Evolutionary conservation across 1,140 invertebrate genomes (phyloP).

Genomic region (Protaetia brevitarsis): DNA sequence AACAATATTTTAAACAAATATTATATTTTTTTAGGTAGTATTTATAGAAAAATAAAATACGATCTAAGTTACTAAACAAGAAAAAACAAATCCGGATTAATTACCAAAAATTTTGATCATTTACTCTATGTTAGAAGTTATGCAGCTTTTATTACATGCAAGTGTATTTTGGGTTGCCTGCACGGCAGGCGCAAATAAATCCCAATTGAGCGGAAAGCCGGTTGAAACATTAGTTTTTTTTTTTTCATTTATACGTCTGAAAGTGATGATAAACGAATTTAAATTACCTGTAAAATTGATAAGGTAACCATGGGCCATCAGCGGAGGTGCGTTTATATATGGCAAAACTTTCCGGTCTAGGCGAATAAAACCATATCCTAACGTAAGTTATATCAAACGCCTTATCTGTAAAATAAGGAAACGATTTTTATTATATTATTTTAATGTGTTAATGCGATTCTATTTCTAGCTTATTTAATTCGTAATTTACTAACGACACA

Average conservation of each 20-base stretch:
- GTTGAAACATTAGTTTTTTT: no score
- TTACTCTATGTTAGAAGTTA: not conserved
- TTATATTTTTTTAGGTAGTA: no score
- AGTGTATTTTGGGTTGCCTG: not conserved
- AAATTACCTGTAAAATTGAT: conserved; percentile 93
- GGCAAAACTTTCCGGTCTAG: conserved; percentile 94
- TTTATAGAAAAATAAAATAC: not conserved
- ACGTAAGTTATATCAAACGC: conserved; percentile 97
- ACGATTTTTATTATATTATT: no score
- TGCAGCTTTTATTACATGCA: not conserved
- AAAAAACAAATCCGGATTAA: not conserved
- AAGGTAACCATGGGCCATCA: conserved; percentile 85
- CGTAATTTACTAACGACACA: no score
- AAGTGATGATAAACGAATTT: no score
- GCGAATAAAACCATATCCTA: conserved; percentile 87
- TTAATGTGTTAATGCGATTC: no score
- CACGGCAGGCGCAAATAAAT: not conserved
- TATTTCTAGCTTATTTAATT: no score
- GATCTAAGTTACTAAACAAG: not conserved
- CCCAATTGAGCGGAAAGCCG: not conserved
- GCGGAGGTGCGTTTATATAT: conserved; percentile 87
- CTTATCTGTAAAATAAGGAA: conserved; percentile 86
- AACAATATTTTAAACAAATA: no score
- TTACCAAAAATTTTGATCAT: not conserved
- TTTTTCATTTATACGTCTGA: no score